Evolutionary conservation across 2,888 invertebrate species (phyloP).

Genomic region (Matsumyia berberina): DNA sequence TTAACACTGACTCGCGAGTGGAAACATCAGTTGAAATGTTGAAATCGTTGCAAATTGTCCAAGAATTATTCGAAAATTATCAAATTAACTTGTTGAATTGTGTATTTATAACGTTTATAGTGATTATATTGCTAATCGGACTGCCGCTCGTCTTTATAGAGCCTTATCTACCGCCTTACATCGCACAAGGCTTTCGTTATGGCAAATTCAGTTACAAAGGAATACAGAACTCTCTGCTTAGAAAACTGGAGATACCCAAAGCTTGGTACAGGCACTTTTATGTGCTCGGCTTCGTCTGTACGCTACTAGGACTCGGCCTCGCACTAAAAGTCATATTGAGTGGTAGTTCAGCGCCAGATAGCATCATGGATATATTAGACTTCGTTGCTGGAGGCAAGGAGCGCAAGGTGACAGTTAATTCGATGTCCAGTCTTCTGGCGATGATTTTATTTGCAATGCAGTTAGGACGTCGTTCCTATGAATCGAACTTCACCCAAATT

Average conservation of each 20-base stretch:
- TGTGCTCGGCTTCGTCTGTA: conserved; percentile 87
- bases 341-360: conserved; percentile 85
- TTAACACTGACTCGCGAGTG: background rate
- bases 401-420: conserved; percentile 81
- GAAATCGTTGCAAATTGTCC: conserved; percentile 32
- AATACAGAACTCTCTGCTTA: conserved; percentile 81
- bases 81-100: conserved; percentile 81
- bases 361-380: conserved; percentile 82
- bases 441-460: conserved; percentile 88
- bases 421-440: conserved; percentile 86
- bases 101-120: conserved; percentile 81
- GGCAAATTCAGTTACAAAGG: conserved; percentile 89
- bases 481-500: conserved; percentile 91
- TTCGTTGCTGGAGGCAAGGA: conserved; percentile 83
- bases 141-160: conserved; percentile 86
- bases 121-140: conserved; percentile 85
- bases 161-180: conserved; percentile 87
- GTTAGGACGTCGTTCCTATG: conserved; percentile 90
- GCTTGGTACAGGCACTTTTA: conserved; percentile 93
- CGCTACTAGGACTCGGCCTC: conserved; percentile 81
- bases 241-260: conserved; percentile 89
- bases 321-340: conserved; percentile 82
- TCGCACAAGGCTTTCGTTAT: conserved; percentile 89
- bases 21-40: conserved; percentile 32
- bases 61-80: conserved; percentile 76